Evolutionary conservation across 1,140 invertebrate genomes (phyloP), one percentile per base, ranked within the genome.

Genomic region (Diachasma alloeum): DNA sequence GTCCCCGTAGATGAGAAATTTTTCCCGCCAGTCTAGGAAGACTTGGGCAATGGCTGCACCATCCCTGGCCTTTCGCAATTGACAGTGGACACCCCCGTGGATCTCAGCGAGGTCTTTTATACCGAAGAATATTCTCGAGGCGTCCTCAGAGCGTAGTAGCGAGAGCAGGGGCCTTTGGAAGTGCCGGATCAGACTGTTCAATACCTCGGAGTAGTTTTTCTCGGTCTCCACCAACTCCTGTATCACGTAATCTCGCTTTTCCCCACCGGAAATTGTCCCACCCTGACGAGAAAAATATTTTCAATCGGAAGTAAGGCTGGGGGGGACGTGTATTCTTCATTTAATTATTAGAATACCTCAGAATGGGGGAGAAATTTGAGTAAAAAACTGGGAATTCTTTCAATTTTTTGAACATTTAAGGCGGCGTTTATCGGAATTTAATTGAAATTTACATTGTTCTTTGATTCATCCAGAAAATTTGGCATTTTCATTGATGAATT

Each of bases 141-240:
- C 89, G 80, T 97, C 95, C 68, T 96, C 93, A n/a, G 92, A 89
- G 79, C 92, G 92, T 70, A 99, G 87, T 46, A 93, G 86, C 53
- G 91, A 90, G 73, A 92, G 92, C n/a, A 99, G 88, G 15, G 95
- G 95, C 76, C 92, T 90, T 83, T 96, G 93, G 83, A 97, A 98
- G 86, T 95, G 93, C 75, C 92, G 92, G 72, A 95, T 93, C 48
- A 99, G 92, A 90, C 97, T 98, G 81, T 93, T 93, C 17, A 99
- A 91, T 44, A 98, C 98, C 81, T 98, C 96, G 19, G 98, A 94
- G 87, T 99, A 99, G 90, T 99, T 99, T 78, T 94, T 95, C 89
- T 99, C 98, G 0, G 98, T 99, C 88, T 99, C 97, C 13, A 99
- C 92, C 4, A 99, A 90, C 89, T 99, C 98, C 82, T 97, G 94